Percentiles rank a stretch among this genome's conserved stretches.
Evolutionary conservation across 2,888 invertebrate genomes (phyloP).

Genomic region (Cerastis rubricosa): DNA sequence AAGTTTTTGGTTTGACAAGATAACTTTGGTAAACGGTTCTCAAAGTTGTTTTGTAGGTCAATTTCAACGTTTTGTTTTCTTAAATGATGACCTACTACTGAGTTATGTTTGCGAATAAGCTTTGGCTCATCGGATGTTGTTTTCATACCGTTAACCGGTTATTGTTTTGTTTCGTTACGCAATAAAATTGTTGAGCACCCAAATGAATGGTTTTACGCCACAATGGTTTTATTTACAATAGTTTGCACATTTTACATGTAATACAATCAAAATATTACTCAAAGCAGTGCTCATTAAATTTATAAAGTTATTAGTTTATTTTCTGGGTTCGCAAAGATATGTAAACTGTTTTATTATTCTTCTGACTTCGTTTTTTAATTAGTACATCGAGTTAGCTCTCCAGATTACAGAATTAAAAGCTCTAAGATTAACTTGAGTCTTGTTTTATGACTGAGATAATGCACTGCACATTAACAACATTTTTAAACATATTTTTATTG

Average conservation of each 20-base stretch:
- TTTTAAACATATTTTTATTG: background rate
- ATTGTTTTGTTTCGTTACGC: background rate
- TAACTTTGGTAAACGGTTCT: constrained; percentile 25
- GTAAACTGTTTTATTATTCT: background rate
- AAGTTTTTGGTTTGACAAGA: constrained; percentile 67
- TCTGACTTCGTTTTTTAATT: constrained; percentile 5
- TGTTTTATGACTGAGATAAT: constrained; percentile 20
- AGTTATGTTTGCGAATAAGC: background rate
- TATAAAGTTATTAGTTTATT: background rate
- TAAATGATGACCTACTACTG: constrained; percentile 17
- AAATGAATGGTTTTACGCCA: background rate
- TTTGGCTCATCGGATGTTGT: background rate
- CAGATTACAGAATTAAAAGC: constrained; percentile 4
- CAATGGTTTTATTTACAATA: background rate
- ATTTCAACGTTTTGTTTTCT: constrained; percentile 27
- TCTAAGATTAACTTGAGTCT: constrained; percentile 7
- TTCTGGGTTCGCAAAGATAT: background rate
- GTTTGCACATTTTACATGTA: background rate
- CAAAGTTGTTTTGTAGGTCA: constrained; percentile 49
- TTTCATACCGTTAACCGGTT: background rate
- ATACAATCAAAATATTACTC: background rate
- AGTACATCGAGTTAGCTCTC: background rate
- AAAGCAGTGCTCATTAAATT: background rate
- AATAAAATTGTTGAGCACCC: background rate
- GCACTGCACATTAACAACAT: background rate